These are phyloP conservation scores for Eretmocerus hayati DNA, from an alignment of 2,888 invertebrate species.

Conservation along the genomic window DNA sequence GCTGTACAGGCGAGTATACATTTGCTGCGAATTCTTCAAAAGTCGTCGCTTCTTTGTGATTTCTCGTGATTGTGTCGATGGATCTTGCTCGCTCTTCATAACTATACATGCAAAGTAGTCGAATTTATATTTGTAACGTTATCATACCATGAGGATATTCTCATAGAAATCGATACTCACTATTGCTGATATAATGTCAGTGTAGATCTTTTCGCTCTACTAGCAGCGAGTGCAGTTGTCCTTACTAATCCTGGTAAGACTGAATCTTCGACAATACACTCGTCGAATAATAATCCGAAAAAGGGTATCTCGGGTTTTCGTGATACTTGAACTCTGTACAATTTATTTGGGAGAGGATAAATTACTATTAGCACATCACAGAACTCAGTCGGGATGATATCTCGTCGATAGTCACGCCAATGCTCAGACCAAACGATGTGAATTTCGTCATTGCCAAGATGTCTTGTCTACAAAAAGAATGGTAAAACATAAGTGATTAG, in stretches of 20 bases:
- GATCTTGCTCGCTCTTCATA: conserved; percentile 86
- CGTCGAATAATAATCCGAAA: conserved; percentile 94
- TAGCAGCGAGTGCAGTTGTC: conserved; percentile 86
- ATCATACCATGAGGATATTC: no score
- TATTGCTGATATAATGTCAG: conserved; percentile 86
- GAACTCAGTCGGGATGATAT: conserved; percentile 97
- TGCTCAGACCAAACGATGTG: conserved; percentile 99
- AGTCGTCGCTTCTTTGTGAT: conserved; percentile 80
- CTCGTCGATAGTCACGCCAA: conserved; percentile 86
- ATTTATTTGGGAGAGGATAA: conserved; percentile 81
- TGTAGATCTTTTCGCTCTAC: conserved; percentile 82
- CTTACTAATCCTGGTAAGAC: conserved; percentile 79
- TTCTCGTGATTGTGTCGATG: conserved; percentile 74
- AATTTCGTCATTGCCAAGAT: conserved; percentile 96
- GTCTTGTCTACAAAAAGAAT: conserved; percentile 72
- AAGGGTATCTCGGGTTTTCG: conserved; percentile 64
- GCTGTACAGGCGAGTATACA: conserved; percentile 62
- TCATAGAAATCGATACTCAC: conserved; percentile 53
- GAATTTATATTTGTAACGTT: no score
- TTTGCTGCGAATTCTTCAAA: conserved; percentile 82
- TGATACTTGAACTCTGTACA: conserved; percentile 82
- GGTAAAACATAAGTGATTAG: no score
- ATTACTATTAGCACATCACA: conserved; percentile 96
- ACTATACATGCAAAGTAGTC: conserved; percentile 52
- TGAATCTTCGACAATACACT: conserved; percentile 69